These are phyloP conservation scores for Charadrius vociferus DNA, from an alignment of 2,113 vertebrate genomes.

Conservation along the genomic window DNA sequence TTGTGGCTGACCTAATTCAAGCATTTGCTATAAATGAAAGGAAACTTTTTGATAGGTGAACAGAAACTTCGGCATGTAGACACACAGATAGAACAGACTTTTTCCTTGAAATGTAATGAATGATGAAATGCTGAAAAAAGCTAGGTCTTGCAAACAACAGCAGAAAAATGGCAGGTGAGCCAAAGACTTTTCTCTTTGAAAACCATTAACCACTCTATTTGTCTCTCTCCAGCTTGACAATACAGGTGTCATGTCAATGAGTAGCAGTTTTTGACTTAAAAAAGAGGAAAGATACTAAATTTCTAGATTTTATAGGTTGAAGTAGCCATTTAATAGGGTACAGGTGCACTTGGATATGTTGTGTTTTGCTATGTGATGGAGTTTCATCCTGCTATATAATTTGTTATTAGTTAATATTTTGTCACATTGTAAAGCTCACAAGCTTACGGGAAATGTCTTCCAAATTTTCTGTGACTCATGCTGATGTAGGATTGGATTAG, in stretches of 20 bases:
- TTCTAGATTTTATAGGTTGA: background rate
- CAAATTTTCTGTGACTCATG: background rate
- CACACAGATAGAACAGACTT: background rate
- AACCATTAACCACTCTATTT: background rate
- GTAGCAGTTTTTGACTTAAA: background rate
- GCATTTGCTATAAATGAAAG: background rate
- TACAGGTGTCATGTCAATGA: background rate
- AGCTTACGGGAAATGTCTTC: background rate
- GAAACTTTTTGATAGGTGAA: background rate
- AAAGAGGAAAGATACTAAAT: background rate
- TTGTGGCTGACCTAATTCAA: constrained; percentile 1
- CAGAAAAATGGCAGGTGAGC: background rate
- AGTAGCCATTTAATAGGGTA: background rate
- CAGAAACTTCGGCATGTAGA: background rate
- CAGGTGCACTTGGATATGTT: background rate
- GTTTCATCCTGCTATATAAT: background rate
- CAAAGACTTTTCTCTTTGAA: background rate
- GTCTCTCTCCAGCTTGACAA: background rate
- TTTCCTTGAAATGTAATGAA: background rate
- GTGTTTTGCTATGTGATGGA: background rate
- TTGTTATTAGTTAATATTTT: background rate
- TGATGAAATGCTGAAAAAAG: background rate
- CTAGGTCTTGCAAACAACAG: background rate
- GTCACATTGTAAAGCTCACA: background rate
- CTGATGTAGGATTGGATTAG: background rate